Conservation (phyloP, 2,888 invertebrate genomes). For the Polydrusus cervinus region DNA sequence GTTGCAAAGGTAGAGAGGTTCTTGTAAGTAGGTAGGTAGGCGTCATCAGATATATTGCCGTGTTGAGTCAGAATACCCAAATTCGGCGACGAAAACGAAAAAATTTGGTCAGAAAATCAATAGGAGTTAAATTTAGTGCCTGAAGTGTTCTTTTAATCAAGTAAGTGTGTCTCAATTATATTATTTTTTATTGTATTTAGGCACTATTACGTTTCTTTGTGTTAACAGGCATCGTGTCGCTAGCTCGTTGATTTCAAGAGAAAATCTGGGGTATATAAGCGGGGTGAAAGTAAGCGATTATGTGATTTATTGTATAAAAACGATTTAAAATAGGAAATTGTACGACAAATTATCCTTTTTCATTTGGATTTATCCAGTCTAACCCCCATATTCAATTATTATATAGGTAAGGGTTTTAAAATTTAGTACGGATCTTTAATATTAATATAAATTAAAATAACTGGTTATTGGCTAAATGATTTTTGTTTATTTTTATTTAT, state of each 20-base stretch:
- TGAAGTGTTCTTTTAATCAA: not conserved
- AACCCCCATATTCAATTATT: too few relatives aligned
- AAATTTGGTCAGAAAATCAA: not conserved
- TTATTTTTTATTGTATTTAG: not conserved
- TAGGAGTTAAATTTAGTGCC: not conserved
- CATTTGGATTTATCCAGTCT: not conserved
- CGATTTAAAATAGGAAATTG: not conserved
- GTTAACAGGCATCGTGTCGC: constrained; percentile 5
- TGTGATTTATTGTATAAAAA: not conserved
- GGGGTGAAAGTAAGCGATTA: not conserved
- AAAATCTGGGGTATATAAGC: not conserved
- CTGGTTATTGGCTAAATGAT: too few relatives aligned
- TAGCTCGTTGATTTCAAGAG: not conserved
- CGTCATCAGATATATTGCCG: constrained; percentile 22
- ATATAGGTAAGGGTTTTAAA: too few relatives aligned
- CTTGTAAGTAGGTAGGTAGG: constrained; percentile 43
- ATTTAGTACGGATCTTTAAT: too few relatives aligned
- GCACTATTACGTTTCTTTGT: not conserved
- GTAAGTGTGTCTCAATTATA: constrained; percentile 1
- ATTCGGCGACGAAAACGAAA: constrained; percentile 26
- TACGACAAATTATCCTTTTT: too few relatives aligned
- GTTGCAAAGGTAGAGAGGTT: constrained; percentile 43
- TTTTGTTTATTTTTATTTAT: too few relatives aligned
- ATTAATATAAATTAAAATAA: too few relatives aligned
- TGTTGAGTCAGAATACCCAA: constrained; percentile 29